A percentile compares a stretch with the other conserved stretches of the same genome.
Evolutionary conservation across 2,797 vertebrate species (phyloP).

Genomic region (Leuciscus waleckii): DNA sequence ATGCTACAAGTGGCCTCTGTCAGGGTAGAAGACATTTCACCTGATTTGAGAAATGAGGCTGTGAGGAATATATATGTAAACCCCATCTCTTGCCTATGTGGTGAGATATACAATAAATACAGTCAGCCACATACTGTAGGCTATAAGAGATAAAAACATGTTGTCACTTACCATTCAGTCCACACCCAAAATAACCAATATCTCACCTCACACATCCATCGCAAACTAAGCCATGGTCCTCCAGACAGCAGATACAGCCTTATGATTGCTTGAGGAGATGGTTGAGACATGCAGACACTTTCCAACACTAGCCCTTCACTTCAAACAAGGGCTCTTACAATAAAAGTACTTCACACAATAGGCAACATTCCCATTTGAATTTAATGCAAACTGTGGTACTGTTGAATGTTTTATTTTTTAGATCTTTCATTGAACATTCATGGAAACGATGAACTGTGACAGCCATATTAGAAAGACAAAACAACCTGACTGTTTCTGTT

Average conservation of each 20-base stretch:
- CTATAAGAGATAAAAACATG: constrained; percentile 33
- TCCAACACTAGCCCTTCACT: neutral
- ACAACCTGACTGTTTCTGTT: constrained; percentile 6
- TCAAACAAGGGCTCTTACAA: constrained; percentile 5
- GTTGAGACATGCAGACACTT: constrained; percentile 9
- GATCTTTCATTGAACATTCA: neutral
- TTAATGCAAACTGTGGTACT: neutral
- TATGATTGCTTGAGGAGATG: constrained; percentile 30
- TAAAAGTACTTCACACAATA: neutral
- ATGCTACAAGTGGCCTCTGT: neutral
- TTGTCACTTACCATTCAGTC: constrained; percentile 20
- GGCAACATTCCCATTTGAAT: neutral
- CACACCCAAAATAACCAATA: constrained; percentile 25
- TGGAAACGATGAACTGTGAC: constrained; percentile 29
- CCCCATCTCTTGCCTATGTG: neutral
- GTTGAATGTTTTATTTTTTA: neutral
- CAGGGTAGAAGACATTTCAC: neutral
- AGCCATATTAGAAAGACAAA: constrained; percentile 37
- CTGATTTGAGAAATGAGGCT: neutral
- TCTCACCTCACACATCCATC: constrained; percentile 28
- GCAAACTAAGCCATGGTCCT: constrained; percentile 10
- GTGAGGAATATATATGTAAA: neutral
- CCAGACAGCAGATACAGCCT: neutral
- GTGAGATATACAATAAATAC: constrained; percentile 7
- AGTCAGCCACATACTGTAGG: neutral